Base-by-base conservation (phyloP, 2,888 invertebrate species). In the Anagyrus pseudococci region DNA sequence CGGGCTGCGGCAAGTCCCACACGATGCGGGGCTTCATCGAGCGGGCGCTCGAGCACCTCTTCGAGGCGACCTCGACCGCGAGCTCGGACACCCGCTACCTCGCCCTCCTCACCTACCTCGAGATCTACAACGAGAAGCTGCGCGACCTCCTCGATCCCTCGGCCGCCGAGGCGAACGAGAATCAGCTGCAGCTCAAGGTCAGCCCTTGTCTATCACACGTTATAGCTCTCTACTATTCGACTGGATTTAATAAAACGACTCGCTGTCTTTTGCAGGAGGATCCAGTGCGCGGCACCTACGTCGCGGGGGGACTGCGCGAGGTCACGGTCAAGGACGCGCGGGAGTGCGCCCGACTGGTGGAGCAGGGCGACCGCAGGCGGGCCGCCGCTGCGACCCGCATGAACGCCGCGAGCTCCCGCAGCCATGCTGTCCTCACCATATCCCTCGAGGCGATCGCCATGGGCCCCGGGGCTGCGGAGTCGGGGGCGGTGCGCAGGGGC, bases 1-100 rank as follows among this genome's bases (percentile, higher is more conserved):
- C 94, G 0, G 94, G 95, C 0, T 93, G 94, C 77, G 95, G 95
- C 0, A 96, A 95, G 79, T 93, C 93, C 0, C 93, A 90, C 77
- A 92, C 93, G 13, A 67, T 67, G 67, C 93, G 93, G 77, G 94
- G 90, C 0, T 89, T 92, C 68, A 90, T 93, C 71, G 90, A 91
- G 6, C 84, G 90, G 48, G 88, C 93, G 1, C 91, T 95, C 79
- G 94, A 95, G 75, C 95, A 95, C 75, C 87, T 95, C 61, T 95
- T 96, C 81, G 93, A 94, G 78, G 89, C 91, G 0, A 92, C 92
- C 40, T 86, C 91, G 2, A 89, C 91, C 0, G 86, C 91, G 0
- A 86, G 86, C 57, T 74, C 78, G 40, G 86, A 85, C 56, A 84
- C 85, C 8, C 59, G 72, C 52, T 95, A 87, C 79, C 83, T 90